These are phyloP conservation scores for Myrmecobius fasciatus DNA, from an alignment of 2,113 vertebrate genomes.

Conservation along the genomic window DNA sequence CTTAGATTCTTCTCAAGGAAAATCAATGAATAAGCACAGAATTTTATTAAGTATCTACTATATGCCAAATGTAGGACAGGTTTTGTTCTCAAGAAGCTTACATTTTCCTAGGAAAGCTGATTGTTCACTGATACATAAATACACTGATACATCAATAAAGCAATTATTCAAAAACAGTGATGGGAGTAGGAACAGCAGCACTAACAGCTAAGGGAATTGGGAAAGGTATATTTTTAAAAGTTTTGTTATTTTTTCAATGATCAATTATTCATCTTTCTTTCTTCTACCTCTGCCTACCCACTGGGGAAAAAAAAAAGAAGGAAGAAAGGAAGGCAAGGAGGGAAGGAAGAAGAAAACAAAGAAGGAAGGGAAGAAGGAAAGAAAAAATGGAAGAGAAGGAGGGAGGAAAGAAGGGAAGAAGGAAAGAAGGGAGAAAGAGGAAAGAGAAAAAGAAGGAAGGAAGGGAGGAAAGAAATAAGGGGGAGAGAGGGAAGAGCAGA, in stretches of 20 bases:
- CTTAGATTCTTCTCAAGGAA: neutral
- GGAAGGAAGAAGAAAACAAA: no score
- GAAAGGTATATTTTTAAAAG: neutral
- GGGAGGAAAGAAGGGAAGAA: no score
- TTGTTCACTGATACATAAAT: neutral
- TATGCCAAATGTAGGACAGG: neutral
- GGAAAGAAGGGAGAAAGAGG: no score
- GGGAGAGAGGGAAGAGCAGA: accelerated
- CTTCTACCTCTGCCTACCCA: neutral
- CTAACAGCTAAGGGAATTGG: neutral
- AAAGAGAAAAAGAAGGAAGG: no score
- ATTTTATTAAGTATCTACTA: neutral
- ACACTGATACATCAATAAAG: neutral
- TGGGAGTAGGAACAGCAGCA: neutral
- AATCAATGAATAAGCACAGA: neutral
- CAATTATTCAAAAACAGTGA: neutral
- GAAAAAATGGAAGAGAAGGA: no score
- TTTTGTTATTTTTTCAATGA: neutral
- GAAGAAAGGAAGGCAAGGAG: neutral
- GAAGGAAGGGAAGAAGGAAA: no score
- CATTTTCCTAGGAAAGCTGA: neutral
- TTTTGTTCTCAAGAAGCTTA: neutral
- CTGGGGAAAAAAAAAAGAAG: neutral
- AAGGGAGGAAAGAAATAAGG: no score
- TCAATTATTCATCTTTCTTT: neutral